Evolutionary conservation across 2,113 vertebrate genomes (phyloP), one percentile per base, ranked within the genome.

Genomic region (Cinclus cinclus): DNA sequence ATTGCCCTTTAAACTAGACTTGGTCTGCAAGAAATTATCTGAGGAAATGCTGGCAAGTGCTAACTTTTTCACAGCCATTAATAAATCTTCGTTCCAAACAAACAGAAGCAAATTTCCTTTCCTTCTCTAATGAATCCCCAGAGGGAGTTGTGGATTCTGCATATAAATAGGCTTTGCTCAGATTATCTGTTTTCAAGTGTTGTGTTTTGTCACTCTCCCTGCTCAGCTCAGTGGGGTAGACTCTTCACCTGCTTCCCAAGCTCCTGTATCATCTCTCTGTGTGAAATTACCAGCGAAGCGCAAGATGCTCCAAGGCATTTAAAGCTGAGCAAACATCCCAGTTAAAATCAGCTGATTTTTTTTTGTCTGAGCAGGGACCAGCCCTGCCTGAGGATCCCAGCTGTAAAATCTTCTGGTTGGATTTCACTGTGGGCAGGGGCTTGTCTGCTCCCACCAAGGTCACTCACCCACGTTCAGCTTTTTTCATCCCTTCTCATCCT

Each of bases 41-140:
- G 59, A 41, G 28, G 58, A 82, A 85, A 71, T 30, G 74, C 75
- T 90, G 65, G 65, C 39, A 56, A 68, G 46, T 65, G 49, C 33
- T n/a, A 12, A 24, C 41, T 90, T 89, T 74, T 89, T 80, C 68
- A 46, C 16, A 79, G 67, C 50, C 37, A 33, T 52, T 84, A 85
- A 83, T 69, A 79, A 79, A 79, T 53, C 17, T 62, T 31, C 2
- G 4, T 91, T 91, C 49, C n/a, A 92, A 92, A 89, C 62, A 92
- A 91, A 92, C 52, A 87, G 59, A 70, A 81, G 56, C 42, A 91
- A 75, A 58, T 58, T 88, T 95, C 28, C 14, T 91, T 92, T 53
- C 52, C 56, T 60, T 71, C 82, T 76, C 37, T 92, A 92, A 92
- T 85, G 75, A 92, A 93, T 76, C 90, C 50, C 70, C 23, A 31